phyloP scores from a whole-genome alignment of 2,113 vertebrate genomes.

The Centropus bengalensis region DNA sequence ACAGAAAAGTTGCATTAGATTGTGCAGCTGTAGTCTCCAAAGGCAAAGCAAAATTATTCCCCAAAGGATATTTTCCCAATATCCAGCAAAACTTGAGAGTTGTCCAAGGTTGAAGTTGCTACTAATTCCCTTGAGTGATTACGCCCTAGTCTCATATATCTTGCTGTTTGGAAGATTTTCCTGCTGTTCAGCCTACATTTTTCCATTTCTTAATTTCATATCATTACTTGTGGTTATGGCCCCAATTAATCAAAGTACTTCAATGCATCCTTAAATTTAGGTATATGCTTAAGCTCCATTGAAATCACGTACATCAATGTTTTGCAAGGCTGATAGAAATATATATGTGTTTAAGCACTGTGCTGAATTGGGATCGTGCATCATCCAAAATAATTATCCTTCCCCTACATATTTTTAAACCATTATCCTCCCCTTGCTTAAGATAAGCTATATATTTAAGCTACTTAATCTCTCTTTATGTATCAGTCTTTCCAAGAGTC shows the following conservation, averaged over 20 bases:
- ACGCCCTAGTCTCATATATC: neutral
- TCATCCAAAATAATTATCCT: conserved; percentile 36
- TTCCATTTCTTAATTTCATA: conserved; percentile 37
- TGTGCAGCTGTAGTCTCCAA: neutral
- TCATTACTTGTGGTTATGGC: neutral
- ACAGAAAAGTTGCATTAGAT: neutral
- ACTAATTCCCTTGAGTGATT: conserved; percentile 45
- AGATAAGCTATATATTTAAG: conserved; percentile 40
- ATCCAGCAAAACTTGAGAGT: conserved; percentile 24
- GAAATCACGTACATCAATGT: neutral
- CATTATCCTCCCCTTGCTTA: conserved; percentile 23
- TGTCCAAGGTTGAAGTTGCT: conserved; percentile 40
- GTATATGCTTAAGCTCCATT: neutral
- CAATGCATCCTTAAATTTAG: neutral
- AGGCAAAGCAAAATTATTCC: conserved; percentile 14
- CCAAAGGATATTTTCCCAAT: neutral
- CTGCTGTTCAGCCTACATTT: conserved; percentile 30
- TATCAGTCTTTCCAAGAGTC: conserved; percentile 15
- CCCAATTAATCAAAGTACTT: conserved; percentile 36
- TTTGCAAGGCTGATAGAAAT: neutral
- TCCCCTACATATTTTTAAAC: conserved; percentile 20
- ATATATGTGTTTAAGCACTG: neutral
- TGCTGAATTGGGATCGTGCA: neutral
- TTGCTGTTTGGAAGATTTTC: neutral
- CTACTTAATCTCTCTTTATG: neutral